Conservation (phyloP, 2,113 vertebrate species). For the Hydrochoerus hydrochaeris region DNA sequence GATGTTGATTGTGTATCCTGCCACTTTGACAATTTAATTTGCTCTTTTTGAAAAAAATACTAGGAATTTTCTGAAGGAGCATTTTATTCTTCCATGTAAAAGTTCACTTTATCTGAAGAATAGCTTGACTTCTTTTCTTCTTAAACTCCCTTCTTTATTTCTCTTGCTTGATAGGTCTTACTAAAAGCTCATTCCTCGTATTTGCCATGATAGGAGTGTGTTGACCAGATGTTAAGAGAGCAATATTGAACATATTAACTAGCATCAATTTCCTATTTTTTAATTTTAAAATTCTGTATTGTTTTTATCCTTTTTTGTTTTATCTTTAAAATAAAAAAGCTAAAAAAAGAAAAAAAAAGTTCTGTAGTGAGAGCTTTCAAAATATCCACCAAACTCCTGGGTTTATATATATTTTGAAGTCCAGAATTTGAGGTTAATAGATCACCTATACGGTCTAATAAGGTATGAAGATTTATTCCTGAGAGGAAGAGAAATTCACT, state of each 20-base stretch:
- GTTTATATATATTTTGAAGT: not conserved
- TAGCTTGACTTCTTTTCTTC: too few species aligned
- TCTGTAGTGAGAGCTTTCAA: not conserved
- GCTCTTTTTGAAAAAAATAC: not conserved
- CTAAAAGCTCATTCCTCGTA: rapidly evolving
- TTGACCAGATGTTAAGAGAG: not conserved
- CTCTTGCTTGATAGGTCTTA: rapidly evolving
- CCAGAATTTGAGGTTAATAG: not conserved
- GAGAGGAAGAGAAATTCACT: not conserved
- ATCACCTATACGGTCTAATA: not conserved
- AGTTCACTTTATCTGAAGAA: not conserved
- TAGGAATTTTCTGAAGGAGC: not conserved
- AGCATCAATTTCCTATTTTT: too few species aligned
- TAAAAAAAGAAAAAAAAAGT: not conserved
- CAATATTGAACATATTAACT: too few species aligned
- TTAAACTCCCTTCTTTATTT: not conserved
- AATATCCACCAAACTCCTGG: not conserved
- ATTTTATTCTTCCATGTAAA: not conserved
- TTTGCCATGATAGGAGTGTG: not conserved
- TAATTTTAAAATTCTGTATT: too few species aligned
- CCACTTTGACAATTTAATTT: not conserved
- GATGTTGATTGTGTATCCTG: not conserved
- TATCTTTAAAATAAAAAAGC: too few species aligned
- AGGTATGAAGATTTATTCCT: not conserved
- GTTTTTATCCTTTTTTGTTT: too few species aligned